Evolutionary conservation across 2,888 invertebrate species (phyloP).

Genomic region (Dyspetes luteomarginatus): DNA sequence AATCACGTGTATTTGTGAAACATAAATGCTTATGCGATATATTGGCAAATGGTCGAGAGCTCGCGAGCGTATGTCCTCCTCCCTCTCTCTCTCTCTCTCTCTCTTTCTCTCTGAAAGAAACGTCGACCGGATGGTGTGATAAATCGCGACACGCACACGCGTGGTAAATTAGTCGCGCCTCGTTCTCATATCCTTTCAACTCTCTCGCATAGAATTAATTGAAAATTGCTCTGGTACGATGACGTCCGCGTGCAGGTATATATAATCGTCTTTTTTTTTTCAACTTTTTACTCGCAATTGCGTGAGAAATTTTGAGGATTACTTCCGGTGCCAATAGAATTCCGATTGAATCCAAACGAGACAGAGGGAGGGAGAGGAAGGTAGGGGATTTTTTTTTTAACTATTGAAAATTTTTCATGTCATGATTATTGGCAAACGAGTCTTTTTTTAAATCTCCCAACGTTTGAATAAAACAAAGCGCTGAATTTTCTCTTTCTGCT

Average conservation of each 20-base stretch:
- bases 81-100: constrained; percentile 14
- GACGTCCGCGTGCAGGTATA: constrained; percentile 53
- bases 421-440: too few relatives aligned
- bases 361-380: too few relatives aligned
- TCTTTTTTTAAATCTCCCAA: too few relatives aligned
- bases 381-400: too few relatives aligned
- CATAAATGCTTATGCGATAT: constrained; percentile 74
- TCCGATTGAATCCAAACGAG: too few relatives aligned
- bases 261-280: constrained; percentile 17
- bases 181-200: constrained; percentile 74
- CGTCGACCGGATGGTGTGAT: constrained; percentile 71
- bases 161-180: constrained; percentile 73
- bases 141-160: constrained; percentile 73
- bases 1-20: constrained; percentile 72
- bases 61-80: constrained; percentile 37
- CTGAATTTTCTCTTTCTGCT: too few relatives aligned
- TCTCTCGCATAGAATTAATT: constrained; percentile 74
- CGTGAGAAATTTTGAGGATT: not conserved
- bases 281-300: not conserved
- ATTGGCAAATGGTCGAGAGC: constrained; percentile 40
- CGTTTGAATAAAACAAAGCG: too few relatives aligned
- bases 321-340: not conserved
- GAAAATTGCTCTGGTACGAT: constrained; percentile 74
- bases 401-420: too few relatives aligned
- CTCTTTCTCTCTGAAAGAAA: not conserved